phyloP scores from a whole-genome alignment of 2,888 invertebrate species.

The Drymonia ruficornis region DNA sequence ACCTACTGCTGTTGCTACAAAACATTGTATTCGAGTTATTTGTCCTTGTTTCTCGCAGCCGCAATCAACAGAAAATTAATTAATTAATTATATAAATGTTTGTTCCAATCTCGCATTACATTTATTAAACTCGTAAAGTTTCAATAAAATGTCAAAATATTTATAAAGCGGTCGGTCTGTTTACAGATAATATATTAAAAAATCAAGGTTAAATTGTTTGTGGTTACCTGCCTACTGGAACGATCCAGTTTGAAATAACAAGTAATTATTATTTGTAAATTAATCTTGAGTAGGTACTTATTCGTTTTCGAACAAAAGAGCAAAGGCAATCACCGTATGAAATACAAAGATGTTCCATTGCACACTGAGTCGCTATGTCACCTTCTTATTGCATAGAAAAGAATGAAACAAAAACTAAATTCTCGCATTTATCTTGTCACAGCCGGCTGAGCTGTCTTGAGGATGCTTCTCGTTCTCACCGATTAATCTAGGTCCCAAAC shows the following conservation, averaged over 20 bases:
- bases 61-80: no score
- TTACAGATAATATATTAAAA: slow-evolving; percentile 2
- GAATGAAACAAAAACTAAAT: no score
- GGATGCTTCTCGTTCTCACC: no score
- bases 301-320: background rate
- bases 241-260: slow-evolving; percentile 1
- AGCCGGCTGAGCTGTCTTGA: no score
- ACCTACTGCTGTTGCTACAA: no score
- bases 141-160: slow-evolving; percentile 33
- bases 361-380: background rate
- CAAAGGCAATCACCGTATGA: background rate
- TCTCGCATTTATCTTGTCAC: no score
- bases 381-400: background rate
- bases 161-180: slow-evolving; percentile 8
- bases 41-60: no score
- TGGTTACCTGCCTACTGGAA: slow-evolving; percentile 1
- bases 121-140: slow-evolving; percentile 21
- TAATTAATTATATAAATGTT: background rate
- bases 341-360: no score
- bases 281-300: background rate
- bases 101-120: slow-evolving; percentile 6
- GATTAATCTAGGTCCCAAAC: no score
- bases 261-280: slow-evolving; percentile 3
- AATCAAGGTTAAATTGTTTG: slow-evolving; percentile 2
- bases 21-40: no score